phyloP scores from a whole-genome alignment of 1,140 invertebrate genomes.

The Ridgeia piscesae region DNA sequence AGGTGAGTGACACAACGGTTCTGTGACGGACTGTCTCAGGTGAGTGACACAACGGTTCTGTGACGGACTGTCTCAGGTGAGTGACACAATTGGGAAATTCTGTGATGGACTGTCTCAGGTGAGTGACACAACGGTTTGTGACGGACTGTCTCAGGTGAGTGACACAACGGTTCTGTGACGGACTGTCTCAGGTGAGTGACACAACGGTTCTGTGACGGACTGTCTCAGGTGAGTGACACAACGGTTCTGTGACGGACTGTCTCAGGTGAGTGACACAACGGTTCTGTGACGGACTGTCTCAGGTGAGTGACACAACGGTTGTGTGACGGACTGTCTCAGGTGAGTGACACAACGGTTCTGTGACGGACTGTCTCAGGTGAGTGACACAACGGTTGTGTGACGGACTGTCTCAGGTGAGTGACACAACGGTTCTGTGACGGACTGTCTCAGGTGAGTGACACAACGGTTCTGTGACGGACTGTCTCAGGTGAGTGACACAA shows the following conservation, averaged over 20 bases:
- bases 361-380: no score
- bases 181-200: background rate
- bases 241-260: background rate
- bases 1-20: no score
- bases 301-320: background rate
- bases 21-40: no score
- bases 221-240: background rate
- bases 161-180: background rate
- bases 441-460: no score
- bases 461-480: no score
- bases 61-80: no score
- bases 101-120: no score
- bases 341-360: background rate
- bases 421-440: no score
- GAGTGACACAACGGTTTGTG: background rate
- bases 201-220: conserved; percentile 7
- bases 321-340: background rate
- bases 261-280: background rate
- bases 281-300: background rate
- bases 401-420: no score
- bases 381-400: no score
- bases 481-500: background rate
- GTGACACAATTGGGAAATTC: no score
- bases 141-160: background rate
- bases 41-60: no score